Percentiles rank a stretch among this genome's conserved stretches.
Evolutionary conservation across 2,888 invertebrate genomes (phyloP).

Genomic region (Sympetrum striolatum): DNA sequence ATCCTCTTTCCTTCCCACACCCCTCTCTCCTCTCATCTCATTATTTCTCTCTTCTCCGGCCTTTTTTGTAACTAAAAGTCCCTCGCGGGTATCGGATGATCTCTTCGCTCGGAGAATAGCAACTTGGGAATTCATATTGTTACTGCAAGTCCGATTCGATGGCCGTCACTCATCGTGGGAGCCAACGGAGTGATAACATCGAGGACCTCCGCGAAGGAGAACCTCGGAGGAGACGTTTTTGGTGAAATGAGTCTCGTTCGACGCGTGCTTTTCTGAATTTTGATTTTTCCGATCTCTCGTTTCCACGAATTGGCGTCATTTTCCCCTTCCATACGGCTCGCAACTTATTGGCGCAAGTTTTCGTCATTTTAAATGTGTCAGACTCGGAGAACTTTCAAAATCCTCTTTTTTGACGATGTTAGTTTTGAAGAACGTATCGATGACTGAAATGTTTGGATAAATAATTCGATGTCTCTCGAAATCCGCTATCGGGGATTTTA

Average conservation of each 20-base stretch:
- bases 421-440: no score
- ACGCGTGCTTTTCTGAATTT: neutral
- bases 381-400: no score
- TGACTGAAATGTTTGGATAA: no score
- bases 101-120: neutral
- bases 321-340: no score
- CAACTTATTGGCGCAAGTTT: no score
- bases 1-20: no score
- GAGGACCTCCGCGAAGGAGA: neutral
- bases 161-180: neutral
- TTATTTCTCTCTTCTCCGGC: neutral
- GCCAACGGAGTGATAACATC: neutral
- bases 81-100: neutral
- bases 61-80: neutral
- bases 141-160: neutral
- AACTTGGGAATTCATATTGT: neutral
- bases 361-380: no score
- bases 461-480: no score
- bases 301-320: no score
- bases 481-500: no score
- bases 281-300: neutral
- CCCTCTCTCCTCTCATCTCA: neutral
- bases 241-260: neutral
- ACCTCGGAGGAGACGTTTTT: neutral
- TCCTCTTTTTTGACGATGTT: no score